Base-by-base conservation (phyloP, 2,797 vertebrate species). In the Catharus ustulatus region DNA sequence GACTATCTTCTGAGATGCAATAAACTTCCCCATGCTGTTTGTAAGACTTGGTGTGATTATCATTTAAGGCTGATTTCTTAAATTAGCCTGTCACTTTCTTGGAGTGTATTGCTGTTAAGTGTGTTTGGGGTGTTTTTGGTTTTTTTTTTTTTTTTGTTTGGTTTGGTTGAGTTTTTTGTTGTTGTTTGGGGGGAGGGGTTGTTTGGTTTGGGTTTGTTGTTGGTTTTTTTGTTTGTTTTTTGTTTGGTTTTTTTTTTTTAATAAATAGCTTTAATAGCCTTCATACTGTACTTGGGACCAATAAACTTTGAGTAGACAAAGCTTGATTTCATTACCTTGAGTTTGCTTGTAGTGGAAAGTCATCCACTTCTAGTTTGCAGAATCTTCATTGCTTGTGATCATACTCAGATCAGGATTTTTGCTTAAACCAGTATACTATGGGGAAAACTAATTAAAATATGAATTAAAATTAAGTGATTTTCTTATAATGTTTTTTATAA, bases 1-100 rank as follows among this genome's bases (percentile, higher is more conserved):
- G 0, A 1, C 0, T 64, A 2, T 30, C 11, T 74, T 87, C 59
- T 46, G 32, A 78, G 17, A 21, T 52, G 6, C 27, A 74, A 1
- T 76, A 40, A 77, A 52, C 45, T 84, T 40, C 20, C 40, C 11
- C 3, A 0, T 80, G 32, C 4, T 48, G 62, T 76, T 62, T 64
- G 29, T 81, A 64, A 59, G 93, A 45, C 23, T 87, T 11, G 0
- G 2, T 46, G 19, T 58, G 34, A 36, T 48, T 61, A 20, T 85
- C 15, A 26, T 75, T 32, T 90, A 8, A 46, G 77, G 24, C 30
- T 84, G 22, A 15, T 58, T 64, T 92, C 89, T 55, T 7, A 19
- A 58, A 68, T 74, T 82, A 49, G 15, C n/a, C 7, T 49, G 6
- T 71, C 36, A 22, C 5, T 84, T 89, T 68, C 12, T 62, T 5